Evolutionary conservation across 2,797 vertebrate genomes (phyloP), one percentile per base, ranked within the genome.

Genomic region (Anisognathus igniventris): DNA sequence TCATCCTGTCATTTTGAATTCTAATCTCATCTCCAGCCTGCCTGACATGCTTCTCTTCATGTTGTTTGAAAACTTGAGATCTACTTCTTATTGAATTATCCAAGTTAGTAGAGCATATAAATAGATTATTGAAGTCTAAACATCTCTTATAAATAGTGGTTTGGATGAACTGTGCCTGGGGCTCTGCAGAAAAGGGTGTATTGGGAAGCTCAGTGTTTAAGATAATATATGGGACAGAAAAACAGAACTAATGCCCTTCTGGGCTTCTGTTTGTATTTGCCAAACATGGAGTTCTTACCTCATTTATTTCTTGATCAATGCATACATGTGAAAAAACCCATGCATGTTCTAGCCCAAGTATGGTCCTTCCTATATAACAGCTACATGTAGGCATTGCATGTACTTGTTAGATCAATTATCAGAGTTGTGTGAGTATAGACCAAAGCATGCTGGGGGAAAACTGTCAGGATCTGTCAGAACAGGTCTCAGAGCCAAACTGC

Each of bases 1-100:
- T 94, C 37, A 50, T 67, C 25, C 12, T 90, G 35, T 79, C 20
- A 35, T 77, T 88, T 48, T 47, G 27, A 91, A 48, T 90, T 77
- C 51, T 70, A 50, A 28, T 64, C 31, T 86, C 8, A 50, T 57
- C 47, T 68, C 24, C 28, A 70, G 27, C 2, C 14, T 72, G 24
- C 17, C n/a, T 78, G 45, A 71, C 27, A n/a, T 42, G 5, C 9
- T 71, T 72, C 19, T 78, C 22, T 75, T 65, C 15, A 40, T 24
- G 30, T 37, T 68, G 17, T 54, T 33, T 70, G 50, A 89, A 92
- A 89, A 76, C 76, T 47, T 86, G 47, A 81, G 15, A 58, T 58
- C 35, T 39, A 75, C 2, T 21, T 66, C 74, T 82, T 64, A 48
- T 72, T 78, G 7, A 9, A 70, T 72, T 81, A 87, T 58, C 20